Evolutionary conservation across 2,797 vertebrate genomes (phyloP).

Genomic region (Helarctos malayanus): DNA sequence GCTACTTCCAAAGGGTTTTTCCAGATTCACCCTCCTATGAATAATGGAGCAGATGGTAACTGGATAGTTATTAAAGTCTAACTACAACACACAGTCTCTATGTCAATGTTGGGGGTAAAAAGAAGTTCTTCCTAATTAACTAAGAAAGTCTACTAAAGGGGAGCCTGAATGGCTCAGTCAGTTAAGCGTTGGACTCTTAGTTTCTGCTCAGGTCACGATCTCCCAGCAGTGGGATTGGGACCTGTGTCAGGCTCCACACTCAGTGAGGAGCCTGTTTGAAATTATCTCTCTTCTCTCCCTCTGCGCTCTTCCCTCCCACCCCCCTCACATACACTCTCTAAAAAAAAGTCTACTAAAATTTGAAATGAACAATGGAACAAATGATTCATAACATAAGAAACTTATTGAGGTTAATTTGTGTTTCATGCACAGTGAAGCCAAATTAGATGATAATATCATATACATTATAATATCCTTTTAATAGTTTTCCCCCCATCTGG

Average conservation of each 20-base stretch:
- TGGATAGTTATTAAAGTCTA: neutral
- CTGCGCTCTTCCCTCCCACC: neutral
- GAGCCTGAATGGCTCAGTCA: neutral
- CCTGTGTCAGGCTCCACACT: neutral
- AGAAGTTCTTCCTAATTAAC: conserved; percentile 18
- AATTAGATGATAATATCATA: neutral
- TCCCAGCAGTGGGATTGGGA: neutral
- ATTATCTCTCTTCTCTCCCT: neutral
- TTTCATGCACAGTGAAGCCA: neutral
- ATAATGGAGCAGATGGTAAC: neutral
- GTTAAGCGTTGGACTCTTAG: neutral
- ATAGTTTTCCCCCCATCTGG: neutral
- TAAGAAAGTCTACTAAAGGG: conserved; percentile 40
- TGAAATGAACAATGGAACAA: neutral
- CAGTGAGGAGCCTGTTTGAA: neutral
- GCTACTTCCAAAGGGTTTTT: neutral
- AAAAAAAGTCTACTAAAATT: conserved; percentile 3
- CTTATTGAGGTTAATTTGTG: neutral
- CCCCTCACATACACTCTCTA: neutral
- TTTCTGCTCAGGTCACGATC: neutral
- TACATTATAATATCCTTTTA: neutral
- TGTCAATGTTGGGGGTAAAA: neutral
- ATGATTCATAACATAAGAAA: neutral
- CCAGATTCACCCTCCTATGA: neutral
- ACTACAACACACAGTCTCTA: neutral